phyloP scores from a whole-genome alignment of 2,113 vertebrate species.

The Neopipo cinnamomea region DNA sequence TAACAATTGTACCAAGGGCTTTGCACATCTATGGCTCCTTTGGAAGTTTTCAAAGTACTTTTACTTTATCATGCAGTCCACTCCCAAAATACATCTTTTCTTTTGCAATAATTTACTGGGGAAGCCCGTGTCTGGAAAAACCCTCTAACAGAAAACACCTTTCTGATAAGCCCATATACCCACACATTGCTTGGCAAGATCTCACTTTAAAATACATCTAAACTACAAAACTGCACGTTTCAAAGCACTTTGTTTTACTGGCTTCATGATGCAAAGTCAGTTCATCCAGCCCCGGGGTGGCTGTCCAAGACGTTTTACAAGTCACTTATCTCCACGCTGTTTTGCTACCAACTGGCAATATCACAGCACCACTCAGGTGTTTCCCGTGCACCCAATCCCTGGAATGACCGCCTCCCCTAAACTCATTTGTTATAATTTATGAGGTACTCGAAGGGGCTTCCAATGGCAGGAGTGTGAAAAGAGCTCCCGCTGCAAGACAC shows the following conservation, averaged over 20 bases:
- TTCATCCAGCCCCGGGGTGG: not conserved
- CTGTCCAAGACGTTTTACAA: not conserved
- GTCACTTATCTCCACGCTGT: not conserved
- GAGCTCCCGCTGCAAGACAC: not conserved
- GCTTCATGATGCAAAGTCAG: not conserved
- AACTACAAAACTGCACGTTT: not conserved
- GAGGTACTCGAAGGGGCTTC: not conserved
- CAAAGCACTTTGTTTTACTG: not conserved
- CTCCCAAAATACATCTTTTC: not conserved
- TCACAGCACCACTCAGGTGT: not conserved
- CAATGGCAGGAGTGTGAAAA: accelerated
- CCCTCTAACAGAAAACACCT: not conserved
- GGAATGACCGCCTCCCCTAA: not conserved
- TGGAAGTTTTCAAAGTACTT: not conserved
- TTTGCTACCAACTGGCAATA: not conserved
- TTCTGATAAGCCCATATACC: not conserved
- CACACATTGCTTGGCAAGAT: accelerated
- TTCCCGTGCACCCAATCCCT: not conserved
- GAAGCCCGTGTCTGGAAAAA: not conserved
- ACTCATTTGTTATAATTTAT: not conserved
- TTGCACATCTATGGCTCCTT: not conserved
- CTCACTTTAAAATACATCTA: not conserved
- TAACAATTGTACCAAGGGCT: not conserved
- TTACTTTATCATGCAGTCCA: not conserved
- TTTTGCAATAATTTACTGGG: not conserved